A percentile compares a stretch with the other conserved stretches of the same genome.
These are phyloP conservation scores for Turritopsis rubra DNA, from an alignment of 30 jellyfish, hydroid and myxozoan species.

Conservation along the genomic window DNA sequence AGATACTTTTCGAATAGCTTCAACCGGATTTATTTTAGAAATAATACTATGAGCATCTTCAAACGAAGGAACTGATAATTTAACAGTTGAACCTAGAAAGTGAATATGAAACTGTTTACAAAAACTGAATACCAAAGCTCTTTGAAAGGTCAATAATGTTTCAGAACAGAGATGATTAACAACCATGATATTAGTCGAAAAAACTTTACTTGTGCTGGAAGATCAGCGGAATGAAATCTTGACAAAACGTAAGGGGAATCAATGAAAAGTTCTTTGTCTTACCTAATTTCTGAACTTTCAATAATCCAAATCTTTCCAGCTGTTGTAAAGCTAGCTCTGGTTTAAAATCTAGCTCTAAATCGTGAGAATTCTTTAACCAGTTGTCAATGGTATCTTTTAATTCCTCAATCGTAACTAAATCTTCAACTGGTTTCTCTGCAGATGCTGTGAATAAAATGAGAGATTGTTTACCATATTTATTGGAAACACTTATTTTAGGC, in stretches of 20 bases:
- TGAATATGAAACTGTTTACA: too few relatives aligned
- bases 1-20: neutral
- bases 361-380: slow-evolving; percentile 47
- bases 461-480: too few relatives aligned
- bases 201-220: too few relatives aligned
- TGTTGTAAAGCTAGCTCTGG: slow-evolving; percentile 49
- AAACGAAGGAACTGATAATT: neutral
- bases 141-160: too few relatives aligned
- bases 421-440: slow-evolving; percentile 2
- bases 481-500: too few relatives aligned
- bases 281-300: slow-evolving; percentile 41
- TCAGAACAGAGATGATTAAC: too few relatives aligned
- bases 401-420: slow-evolving; percentile 38
- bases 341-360: slow-evolving; percentile 46
- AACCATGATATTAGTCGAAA: too few relatives aligned
- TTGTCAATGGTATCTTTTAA: slow-evolving; percentile 43
- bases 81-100: neutral
- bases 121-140: too few relatives aligned
- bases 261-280: too few relatives aligned
- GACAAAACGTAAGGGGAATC: neutral
- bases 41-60: neutral
- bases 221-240: too few relatives aligned
- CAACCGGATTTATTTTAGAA: neutral
- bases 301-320: slow-evolving; percentile 64
- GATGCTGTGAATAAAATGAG: neutral